These are phyloP conservation scores for Perca fluviatilis DNA, from an alignment of 2,113 vertebrate species.

Conservation along the genomic window DNA sequence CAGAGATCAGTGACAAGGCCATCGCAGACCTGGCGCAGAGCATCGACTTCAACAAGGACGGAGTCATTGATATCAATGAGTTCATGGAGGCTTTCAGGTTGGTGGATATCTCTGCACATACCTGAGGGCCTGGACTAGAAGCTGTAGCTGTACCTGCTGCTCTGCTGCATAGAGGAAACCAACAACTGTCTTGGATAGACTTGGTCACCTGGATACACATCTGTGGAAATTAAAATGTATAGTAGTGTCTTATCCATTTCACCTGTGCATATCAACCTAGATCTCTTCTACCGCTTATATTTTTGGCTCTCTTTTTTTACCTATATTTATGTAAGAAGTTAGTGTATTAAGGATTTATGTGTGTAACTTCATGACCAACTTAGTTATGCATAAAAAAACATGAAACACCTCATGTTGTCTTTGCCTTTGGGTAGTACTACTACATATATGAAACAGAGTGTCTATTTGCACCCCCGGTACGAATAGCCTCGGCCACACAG, in stretches of 20 bases:
- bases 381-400: constrained; percentile 19
- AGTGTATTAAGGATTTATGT: neutral
- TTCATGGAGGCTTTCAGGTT: constrained; percentile 97
- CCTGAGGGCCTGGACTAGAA: constrained; percentile 12
- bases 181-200: neutral
- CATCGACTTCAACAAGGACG: constrained; percentile 97
- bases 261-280: neutral
- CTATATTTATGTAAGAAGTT: neutral
- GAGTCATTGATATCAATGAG: constrained; percentile 96
- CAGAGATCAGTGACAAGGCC: constrained; percentile 86
- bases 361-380: neutral
- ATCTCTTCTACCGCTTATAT: constrained; percentile 35
- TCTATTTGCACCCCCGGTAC: too few species aligned
- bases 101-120: constrained; percentile 79
- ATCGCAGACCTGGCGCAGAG: constrained; percentile 89
- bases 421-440: neutral
- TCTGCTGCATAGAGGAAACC: neutral
- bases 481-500: too few species aligned
- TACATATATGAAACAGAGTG: neutral
- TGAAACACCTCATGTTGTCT: neutral
- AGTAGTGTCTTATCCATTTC: neutral
- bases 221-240: neutral
- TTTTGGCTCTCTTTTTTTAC: neutral
- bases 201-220: neutral
- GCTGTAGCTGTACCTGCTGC: constrained; percentile 18